A percentile compares a stretch with the other conserved stretches of the same genome.
phyloP scores from a whole-genome alignment of 2,797 vertebrate species.

The Alfaro cultratus region DNA sequence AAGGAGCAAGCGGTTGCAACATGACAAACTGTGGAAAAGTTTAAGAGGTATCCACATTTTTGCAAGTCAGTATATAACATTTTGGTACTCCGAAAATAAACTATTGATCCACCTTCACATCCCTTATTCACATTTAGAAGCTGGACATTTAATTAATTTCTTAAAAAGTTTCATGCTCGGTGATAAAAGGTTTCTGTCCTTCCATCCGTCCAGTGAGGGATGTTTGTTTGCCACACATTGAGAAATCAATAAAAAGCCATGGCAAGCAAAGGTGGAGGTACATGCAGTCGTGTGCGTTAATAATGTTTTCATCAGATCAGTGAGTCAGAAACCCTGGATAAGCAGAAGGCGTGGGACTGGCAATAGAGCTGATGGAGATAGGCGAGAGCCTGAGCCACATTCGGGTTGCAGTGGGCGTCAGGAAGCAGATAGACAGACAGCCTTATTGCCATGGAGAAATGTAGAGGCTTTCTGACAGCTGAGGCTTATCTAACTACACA shows the following conservation, averaged over 20 bases:
- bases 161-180: neutral
- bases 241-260: neutral
- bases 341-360: conserved; percentile 38
- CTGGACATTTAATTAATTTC: neutral
- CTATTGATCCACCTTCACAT: neutral
- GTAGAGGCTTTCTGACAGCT: conserved; percentile 83
- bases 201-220: neutral
- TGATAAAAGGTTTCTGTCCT: neutral
- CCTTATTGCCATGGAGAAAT: conserved; percentile 68
- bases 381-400: conserved; percentile 45
- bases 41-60: neutral
- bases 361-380: conserved; percentile 29
- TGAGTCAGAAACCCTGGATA: conserved; percentile 10
- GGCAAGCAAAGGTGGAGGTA: neutral
- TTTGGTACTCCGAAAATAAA: neutral
- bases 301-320: conserved; percentile 13
- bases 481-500: conserved; percentile 77
- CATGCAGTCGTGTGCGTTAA: neutral
- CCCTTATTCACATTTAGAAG: neutral
- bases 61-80: neutral
- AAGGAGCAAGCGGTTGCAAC: neutral
- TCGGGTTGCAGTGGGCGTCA: conserved; percentile 59
- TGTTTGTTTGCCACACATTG: neutral
- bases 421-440: conserved; percentile 64
- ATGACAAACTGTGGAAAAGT: neutral